Conservation (phyloP, 2,888 invertebrate species). For the Heliconius hortense region DNA sequence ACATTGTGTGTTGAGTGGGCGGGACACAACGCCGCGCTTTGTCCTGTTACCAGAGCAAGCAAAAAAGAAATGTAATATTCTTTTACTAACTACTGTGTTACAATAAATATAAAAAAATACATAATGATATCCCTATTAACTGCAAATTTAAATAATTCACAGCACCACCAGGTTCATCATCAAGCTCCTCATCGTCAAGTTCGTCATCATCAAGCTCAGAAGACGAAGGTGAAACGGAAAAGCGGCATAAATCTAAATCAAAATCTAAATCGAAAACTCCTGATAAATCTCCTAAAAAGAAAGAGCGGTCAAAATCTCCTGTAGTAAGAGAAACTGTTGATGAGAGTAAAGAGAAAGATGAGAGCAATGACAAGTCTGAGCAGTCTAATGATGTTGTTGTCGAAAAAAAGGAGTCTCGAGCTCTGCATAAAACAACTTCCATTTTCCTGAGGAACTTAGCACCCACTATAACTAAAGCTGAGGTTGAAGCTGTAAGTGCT, state of each 20-base stretch:
- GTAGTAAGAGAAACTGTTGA: constrained; percentile 53
- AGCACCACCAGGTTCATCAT: constrained; percentile 78
- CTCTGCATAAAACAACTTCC: constrained; percentile 97
- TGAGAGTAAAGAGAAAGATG: constrained; percentile 63
- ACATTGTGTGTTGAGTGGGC: not conserved
- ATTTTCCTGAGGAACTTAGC: constrained; percentile 98
- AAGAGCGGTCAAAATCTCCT: constrained; percentile 66
- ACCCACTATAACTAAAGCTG: constrained; percentile 97
- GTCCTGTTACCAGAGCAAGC: not conserved
- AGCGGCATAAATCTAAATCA: constrained; percentile 69
- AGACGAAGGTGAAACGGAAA: constrained; percentile 69
- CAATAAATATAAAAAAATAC: not conserved
- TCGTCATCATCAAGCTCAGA: constrained; percentile 79
- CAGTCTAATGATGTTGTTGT: constrained; percentile 74
- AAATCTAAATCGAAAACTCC: constrained; percentile 65
- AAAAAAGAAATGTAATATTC: too few relatives aligned
- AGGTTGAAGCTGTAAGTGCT: constrained; percentile 93
- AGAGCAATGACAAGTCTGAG: constrained; percentile 73
- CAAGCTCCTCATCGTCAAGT: constrained; percentile 77
- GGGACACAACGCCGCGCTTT: not conserved
- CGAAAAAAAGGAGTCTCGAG: constrained; percentile 82
- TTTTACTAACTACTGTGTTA: not conserved
- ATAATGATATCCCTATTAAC: not conserved
- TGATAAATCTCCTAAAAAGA: constrained; percentile 65
- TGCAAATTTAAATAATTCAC: constrained; percentile 33